Percentiles rank a stretch among this genome's conserved stretches.
Evolutionary conservation across 2,113 vertebrate species (phyloP).

Genomic region (Tenebrosternarchus preto): DNA sequence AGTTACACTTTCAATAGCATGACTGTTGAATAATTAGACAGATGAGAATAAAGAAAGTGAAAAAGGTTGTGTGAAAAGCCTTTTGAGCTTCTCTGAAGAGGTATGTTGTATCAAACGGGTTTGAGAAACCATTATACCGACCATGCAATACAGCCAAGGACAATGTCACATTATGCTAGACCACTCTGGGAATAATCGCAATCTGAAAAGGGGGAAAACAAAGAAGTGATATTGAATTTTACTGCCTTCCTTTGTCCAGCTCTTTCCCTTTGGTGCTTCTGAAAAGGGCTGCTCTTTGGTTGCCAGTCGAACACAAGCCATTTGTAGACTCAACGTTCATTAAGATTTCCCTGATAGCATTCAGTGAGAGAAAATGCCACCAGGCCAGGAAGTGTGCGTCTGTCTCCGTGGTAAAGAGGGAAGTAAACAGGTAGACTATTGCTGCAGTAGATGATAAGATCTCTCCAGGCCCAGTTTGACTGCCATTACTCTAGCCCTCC

Average conservation of each 20-base stretch:
- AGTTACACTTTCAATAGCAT: background rate
- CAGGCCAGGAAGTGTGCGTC: constrained; percentile 35
- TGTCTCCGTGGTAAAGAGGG: constrained; percentile 34
- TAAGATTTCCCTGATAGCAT: constrained; percentile 50
- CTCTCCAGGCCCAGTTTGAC: constrained; percentile 42
- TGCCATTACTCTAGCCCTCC: constrained; percentile 23
- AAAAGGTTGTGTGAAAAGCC: background rate
- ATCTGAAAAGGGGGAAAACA: constrained; percentile 25
- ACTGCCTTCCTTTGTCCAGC: constrained; percentile 10
- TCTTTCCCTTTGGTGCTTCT: constrained; percentile 19
- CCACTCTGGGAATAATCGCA: constrained; percentile 30
- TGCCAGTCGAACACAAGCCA: constrained; percentile 40
- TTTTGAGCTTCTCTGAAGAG: background rate
- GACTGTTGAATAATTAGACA: background rate
- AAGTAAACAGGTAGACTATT: constrained; percentile 51
- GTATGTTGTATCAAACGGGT: constrained; percentile 9
- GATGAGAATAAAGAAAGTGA: background rate
- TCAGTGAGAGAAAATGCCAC: constrained; percentile 47
- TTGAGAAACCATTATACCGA: constrained; percentile 20
- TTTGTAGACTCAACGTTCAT: constrained; percentile 50
- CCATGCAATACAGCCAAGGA: constrained; percentile 17
- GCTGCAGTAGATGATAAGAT: constrained; percentile 35
- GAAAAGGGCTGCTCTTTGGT: constrained; percentile 49
- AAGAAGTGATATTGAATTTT: constrained; percentile 38
- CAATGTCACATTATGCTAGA: constrained; percentile 27